These are phyloP conservation scores for Holothuria scabra DNA, from an alignment of 53 echinoderm and acorn worm genomes.

Conservation along the genomic window DNA sequence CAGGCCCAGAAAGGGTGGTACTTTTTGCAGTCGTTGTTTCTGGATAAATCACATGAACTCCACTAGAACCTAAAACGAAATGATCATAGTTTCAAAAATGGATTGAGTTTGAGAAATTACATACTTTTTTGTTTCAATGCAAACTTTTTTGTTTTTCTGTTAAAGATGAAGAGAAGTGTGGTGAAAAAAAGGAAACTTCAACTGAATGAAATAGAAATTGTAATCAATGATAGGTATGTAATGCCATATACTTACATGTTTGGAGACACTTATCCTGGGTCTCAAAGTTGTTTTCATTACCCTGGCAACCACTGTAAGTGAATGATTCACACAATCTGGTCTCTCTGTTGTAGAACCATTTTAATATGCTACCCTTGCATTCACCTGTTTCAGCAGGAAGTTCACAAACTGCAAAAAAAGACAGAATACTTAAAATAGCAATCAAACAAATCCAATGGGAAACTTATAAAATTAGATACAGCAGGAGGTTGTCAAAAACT, in stretches of 20 bases:
- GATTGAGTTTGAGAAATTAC: background rate
- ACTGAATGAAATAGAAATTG: no score
- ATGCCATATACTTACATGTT: slow-evolving; percentile 11
- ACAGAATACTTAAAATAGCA: background rate
- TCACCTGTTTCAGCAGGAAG: slow-evolving; percentile 23
- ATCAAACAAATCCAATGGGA: no score
- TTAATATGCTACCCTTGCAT: slow-evolving; percentile 6
- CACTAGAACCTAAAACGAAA: slow-evolving; percentile 1
- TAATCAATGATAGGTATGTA: no score
- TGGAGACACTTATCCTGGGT: slow-evolving; percentile 27
- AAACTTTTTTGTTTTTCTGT: no score
- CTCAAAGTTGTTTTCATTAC: slow-evolving; percentile 45
- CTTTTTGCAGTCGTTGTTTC: background rate
- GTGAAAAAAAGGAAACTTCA: no score
- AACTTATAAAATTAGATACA: no score
- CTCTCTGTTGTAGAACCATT: slow-evolving; percentile 37
- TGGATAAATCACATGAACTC: slow-evolving; percentile 3
- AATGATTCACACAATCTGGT: slow-evolving; percentile 20
- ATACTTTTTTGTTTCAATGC: background rate
- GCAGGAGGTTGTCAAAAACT: no score
- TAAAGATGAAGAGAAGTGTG: no score
- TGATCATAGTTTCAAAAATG: background rate
- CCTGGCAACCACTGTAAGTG: slow-evolving; percentile 42
- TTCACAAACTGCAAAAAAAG: slow-evolving; percentile 20
- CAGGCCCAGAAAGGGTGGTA: background rate